Percentiles rank a stretch among this genome's conserved stretches.
These are phyloP conservation scores for Drosophila siamana DNA, from an alignment of 2,888 invertebrate species.

Conservation along the genomic window DNA sequence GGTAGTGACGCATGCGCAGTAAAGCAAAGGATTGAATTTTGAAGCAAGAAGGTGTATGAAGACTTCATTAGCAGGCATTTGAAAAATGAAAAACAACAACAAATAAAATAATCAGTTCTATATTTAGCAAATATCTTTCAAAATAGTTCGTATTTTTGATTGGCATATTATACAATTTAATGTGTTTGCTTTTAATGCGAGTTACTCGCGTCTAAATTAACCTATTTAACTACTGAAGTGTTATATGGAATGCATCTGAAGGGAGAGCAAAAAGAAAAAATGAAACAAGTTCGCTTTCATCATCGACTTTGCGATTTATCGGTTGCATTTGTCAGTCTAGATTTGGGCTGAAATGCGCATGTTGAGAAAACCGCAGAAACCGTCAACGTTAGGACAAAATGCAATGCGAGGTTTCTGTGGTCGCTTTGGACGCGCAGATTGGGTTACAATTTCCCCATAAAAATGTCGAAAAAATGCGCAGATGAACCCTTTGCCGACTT, in stretches of 20 bases:
- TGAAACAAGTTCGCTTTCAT: conserved; percentile 8
- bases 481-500: conserved; percentile 47
- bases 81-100: neutral
- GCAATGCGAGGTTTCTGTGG: conserved; percentile 72
- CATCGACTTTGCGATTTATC: conserved; percentile 26
- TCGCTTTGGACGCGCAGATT: conserved; percentile 55
- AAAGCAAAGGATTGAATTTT: neutral
- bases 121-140: no score
- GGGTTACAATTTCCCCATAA: conserved; percentile 80
- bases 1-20: conserved; percentile 50
- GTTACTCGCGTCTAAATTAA: neutral
- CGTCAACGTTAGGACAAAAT: conserved; percentile 79
- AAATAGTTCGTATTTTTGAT: no score
- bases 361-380: conserved; percentile 58
- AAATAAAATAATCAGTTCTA: no score
- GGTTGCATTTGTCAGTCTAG: conserved; percentile 67
- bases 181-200: neutral
- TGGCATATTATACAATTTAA: neutral
- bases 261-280: no score
- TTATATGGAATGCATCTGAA: conserved; percentile 3
- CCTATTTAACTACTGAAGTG: conserved; percentile 33
- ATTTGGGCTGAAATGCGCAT: conserved; percentile 58
- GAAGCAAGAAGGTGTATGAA: neutral
- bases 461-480: conserved; percentile 72
- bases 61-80: neutral